Conservation (phyloP, 2,113 vertebrate species). For the mouse (Mus musculus) region GRCm39 chr16:61819501-61820000, state of each 20-base stretch:
- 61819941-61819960: too few species aligned
- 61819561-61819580: not conserved
- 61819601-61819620: not conserved
- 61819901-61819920: too few species aligned
- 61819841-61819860: too few species aligned
- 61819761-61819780: not conserved
- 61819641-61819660: not conserved
- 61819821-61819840: too few species aligned
- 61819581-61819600: not conserved
- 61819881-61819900: too few species aligned
- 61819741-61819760: not conserved
- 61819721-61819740: not conserved
- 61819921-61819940: too few species aligned
- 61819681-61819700: not conserved
- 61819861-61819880: too few species aligned
- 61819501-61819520: not conserved
- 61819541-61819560: not conserved
- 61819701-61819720: not conserved
- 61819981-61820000: too few species aligned
- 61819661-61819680: not conserved
- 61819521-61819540: not conserved
- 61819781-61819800: not conserved
- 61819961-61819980: too few species aligned
- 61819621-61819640: not conserved
- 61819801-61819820: not conserved